phyloP scores from a whole-genome alignment of 2,113 vertebrate genomes.

The Poeciliopsis prolifica region DNA sequence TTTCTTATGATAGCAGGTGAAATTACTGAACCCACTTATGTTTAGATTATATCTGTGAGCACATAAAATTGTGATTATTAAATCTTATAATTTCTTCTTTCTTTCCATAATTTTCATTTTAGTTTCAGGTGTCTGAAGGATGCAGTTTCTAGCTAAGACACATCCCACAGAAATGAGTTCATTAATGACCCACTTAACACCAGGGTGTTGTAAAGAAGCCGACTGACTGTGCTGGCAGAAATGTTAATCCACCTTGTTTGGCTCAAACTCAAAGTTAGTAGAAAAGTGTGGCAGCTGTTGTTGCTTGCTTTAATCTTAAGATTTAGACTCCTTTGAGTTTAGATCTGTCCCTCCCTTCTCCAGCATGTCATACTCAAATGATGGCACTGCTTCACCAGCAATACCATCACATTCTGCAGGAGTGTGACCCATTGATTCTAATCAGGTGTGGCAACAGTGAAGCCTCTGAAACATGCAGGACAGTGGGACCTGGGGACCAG shows the following conservation, averaged over 20 bases:
- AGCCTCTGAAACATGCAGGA: too few relatives aligned
- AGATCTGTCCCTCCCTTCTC: neutral
- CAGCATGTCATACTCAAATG: neutral
- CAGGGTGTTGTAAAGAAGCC: constrained; percentile 44
- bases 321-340: neutral
- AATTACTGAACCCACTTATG: neutral
- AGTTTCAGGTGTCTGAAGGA: neutral
- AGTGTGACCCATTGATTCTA: too few relatives aligned
- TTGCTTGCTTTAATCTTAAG: constrained; percentile 3
- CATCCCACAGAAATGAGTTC: constrained; percentile 51
- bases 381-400: neutral
- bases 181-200: constrained; percentile 74
- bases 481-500: too few relatives aligned
- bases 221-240: constrained; percentile 59
- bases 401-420: neutral
- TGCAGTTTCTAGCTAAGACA: constrained; percentile 16
- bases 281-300: constrained; percentile 52
- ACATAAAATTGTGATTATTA: neutral
- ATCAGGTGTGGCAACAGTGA: too few relatives aligned
- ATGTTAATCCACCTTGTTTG: constrained; percentile 56
- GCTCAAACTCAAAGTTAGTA: constrained; percentile 35
- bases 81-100: neutral
- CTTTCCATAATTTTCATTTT: neutral
- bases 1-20: neutral
- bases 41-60: too few relatives aligned